Percentiles rank a stretch among this genome's conserved stretches.
phyloP scores from a whole-genome alignment of 2,888 invertebrate genomes.

The Leptinotarsa juncta region DNA sequence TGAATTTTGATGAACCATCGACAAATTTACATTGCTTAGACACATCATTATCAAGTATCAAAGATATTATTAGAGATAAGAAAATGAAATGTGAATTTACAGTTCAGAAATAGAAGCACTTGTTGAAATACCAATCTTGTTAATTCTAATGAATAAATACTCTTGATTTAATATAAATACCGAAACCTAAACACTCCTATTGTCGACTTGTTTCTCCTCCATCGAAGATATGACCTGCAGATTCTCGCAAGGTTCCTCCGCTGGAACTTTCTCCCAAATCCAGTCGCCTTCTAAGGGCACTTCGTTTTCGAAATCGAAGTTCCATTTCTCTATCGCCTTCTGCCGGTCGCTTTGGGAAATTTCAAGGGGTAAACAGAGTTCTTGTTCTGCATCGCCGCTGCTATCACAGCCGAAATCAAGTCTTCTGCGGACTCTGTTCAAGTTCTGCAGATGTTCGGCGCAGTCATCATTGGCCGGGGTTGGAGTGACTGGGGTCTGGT shows the following conservation, averaged over 20 bases:
- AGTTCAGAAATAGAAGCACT: neutral
- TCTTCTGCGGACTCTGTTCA: constrained; percentile 18
- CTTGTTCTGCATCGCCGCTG: constrained; percentile 10
- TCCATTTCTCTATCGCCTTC: constrained; percentile 66
- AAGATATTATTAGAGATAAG: no score
- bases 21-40: no score
- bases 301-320: constrained; percentile 71
- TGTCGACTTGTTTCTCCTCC: constrained; percentile 29
- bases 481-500: neutral
- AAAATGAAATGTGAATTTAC: no score
- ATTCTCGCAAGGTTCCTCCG: constrained; percentile 15
- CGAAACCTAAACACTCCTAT: constrained; percentile 36
- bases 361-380: constrained; percentile 7
- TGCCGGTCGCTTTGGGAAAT: constrained; percentile 18
- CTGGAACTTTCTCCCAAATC: constrained; percentile 65
- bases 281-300: constrained; percentile 66
- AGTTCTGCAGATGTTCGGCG: neutral
- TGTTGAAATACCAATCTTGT: neutral
- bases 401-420: constrained; percentile 16
- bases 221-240: constrained; percentile 33
- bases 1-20: no score
- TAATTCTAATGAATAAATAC: constrained; percentile 9
- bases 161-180: neutral
- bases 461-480: neutral
- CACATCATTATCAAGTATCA: no score